Evolutionary conservation across 1,140 invertebrate species (phyloP), one percentile per base, ranked within the genome.

Genomic region (Hyphantria cunea): DNA sequence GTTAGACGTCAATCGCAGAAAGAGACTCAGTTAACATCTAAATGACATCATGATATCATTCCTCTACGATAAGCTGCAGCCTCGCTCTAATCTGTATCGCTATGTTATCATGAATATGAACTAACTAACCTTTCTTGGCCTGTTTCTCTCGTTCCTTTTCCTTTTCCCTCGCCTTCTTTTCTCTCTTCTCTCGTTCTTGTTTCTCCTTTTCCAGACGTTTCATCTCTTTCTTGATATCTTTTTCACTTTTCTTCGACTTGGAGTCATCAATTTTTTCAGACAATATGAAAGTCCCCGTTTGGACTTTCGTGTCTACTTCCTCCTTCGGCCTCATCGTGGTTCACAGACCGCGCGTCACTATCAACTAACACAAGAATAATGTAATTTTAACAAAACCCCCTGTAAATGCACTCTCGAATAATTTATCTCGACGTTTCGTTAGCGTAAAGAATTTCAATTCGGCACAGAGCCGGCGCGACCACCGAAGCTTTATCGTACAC

Each of bases 181-280:
- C 91, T 54, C 82, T 75, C 76, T 92, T 92, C 69, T 91, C 90
- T 8, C 84, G 74, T 64, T 92, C 91, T 59, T 84, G 81, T 59
- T 87, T 86, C 66, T 92, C 91, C 62, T 92, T 91, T 63, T 91
- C 90, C 7, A 91, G 70, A 32, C 84, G 79, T 67, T 91, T 91
- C 78, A 90, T 83, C 62, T 92, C 91, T 69, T 92, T 92, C 79
- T 92, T 92, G 68, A 90, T 66, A 52, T 92, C 92, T 68, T 92
- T 88, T 31, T 92, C 90, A 63, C 66, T 89, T 58, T 86, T 91
- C 76, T 88, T 89, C 41, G 84, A 78, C 72, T 92, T 90, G n/a
- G 84, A 86, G 64, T 91, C 85, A 68, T 92, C 91, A 25, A 89
- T 89, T 66, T 91, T 91, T 68, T 92, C 92, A 66, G 91, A 90